These are phyloP conservation scores for Entomobrya multifasciata DNA, from an alignment of 2,888 invertebrate genomes.

Conservation along the genomic window DNA sequence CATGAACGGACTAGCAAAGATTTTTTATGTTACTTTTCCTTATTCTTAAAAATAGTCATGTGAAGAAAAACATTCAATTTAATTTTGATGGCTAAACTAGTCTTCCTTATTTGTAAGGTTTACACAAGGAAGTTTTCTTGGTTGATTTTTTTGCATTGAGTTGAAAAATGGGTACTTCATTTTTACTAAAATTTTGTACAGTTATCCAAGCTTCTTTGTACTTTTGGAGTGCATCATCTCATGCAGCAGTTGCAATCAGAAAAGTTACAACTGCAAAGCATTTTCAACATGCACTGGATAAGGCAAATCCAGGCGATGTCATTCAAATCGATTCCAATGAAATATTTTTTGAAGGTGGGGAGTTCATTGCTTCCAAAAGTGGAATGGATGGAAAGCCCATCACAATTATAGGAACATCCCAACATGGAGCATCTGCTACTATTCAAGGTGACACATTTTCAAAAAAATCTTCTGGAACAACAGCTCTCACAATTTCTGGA, in stretches of 20 bases:
- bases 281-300: slow-evolving; percentile 44
- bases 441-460: neutral
- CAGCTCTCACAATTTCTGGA: slow-evolving; percentile 31
- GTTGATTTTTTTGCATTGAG: too few relatives aligned
- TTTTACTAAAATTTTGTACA: too few relatives aligned
- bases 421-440: neutral
- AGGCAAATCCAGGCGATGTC: slow-evolving; percentile 40
- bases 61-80: too few relatives aligned
- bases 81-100: too few relatives aligned
- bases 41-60: too few relatives aligned
- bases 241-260: neutral
- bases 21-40: too few relatives aligned
- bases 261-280: neutral
- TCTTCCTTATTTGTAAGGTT: too few relatives aligned
- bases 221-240: too few relatives aligned
- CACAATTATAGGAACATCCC: neutral
- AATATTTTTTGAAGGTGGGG: slow-evolving; percentile 4
- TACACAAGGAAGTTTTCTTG: too few relatives aligned
- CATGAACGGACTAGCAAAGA: too few relatives aligned
- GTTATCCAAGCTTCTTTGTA: too few relatives aligned
- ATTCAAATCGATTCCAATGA: neutral
- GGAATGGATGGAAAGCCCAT: slow-evolving; percentile 31
- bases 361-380: slow-evolving; percentile 22
- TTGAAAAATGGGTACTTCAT: too few relatives aligned
- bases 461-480: neutral